phyloP scores from a whole-genome alignment of 2,888 invertebrate species.

The Vandiemenella viatica region DNA sequence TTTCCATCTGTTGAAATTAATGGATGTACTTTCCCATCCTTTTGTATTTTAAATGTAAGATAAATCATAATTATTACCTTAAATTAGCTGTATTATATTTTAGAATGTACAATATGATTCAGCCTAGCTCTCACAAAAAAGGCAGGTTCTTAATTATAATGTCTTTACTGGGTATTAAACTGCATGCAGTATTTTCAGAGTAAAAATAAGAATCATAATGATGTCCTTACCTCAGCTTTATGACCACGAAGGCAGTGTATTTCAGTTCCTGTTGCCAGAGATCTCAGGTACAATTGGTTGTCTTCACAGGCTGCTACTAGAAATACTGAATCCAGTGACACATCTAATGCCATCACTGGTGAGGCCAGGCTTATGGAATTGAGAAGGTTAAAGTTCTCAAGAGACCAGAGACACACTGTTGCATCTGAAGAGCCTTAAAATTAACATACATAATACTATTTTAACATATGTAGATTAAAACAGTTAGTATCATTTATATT shows the following conservation, averaged over 20 bases:
- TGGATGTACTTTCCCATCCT: no score
- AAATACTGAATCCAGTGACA: conserved; percentile 80
- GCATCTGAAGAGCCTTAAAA: conserved; percentile 47
- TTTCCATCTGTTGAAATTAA: no score
- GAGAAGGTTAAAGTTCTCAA: conserved; percentile 62
- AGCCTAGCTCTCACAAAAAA: no score
- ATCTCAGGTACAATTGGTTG: conserved; percentile 68
- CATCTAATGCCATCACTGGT: conserved; percentile 63
- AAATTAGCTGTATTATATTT: no score
- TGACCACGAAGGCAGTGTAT: conserved; percentile 69
- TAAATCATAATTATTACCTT: no score
- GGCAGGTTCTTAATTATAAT: no score
- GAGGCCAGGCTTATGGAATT: conserved; percentile 56
- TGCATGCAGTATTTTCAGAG: no score
- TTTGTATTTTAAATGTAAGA: no score
- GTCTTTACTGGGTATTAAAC: no score
- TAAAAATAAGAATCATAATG: no score
- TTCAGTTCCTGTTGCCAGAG: conserved; percentile 79
- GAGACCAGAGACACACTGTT: conserved; percentile 70
- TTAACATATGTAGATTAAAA: neutral
- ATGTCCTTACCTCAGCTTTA: conserved; percentile 56
- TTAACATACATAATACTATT: neutral
- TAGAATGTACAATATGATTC: no score
- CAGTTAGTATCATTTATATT: neutral
- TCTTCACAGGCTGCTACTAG: conserved; percentile 75